Base-by-base conservation (phyloP, 1,140 invertebrate genomes). In the Marisa cornuarietis region DNA sequence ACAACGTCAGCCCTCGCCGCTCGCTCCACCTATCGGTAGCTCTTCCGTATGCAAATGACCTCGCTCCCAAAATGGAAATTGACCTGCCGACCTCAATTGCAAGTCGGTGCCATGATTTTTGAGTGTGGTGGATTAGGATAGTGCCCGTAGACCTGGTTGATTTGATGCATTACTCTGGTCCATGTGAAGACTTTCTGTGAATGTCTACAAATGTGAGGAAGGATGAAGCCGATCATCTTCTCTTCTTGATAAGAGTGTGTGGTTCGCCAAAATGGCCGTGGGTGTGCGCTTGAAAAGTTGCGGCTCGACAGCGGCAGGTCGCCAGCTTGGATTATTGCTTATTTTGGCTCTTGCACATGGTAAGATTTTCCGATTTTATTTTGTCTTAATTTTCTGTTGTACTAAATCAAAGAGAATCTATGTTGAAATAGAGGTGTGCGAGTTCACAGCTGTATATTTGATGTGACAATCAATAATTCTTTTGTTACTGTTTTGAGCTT, bases 321-420 rank as follows among this genome's bases (percentile, higher is more conserved):
- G 61, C 61, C 51, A 49, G 61, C 22, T 63, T 16, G 20, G 74
- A 26, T 76, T 63, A 63, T 63, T 76, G 74, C 51, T 76, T 76
- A 61, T 76, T 61, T 63, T 76, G 26, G 97, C 96, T 91, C 72
- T 99, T 92, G 95, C 97, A 99, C 26, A 99, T 97, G 89, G 98
- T 97, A 11, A 97, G 97, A 92, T 99, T 97, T 71, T 71, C 31
- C 11, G 4, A 4, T 18, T 71, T 42, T 49, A 4, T 20, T 49
- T 71, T 31, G 18, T 42, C 1, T 71, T 42, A 31, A 6, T 31
- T 71, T 49, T 71, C 8, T 71, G 1, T 26, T 42, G 8, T 10
- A 71, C 9, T 58, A 58, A 1, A 58, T 4, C 16, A 14, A 58
- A 11, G 54, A 58, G 54, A 58, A 58, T 58, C 54, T 58, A 18